phyloP scores from a whole-genome alignment of 2,888 invertebrate genomes.

The Tridacna gigas region DNA sequence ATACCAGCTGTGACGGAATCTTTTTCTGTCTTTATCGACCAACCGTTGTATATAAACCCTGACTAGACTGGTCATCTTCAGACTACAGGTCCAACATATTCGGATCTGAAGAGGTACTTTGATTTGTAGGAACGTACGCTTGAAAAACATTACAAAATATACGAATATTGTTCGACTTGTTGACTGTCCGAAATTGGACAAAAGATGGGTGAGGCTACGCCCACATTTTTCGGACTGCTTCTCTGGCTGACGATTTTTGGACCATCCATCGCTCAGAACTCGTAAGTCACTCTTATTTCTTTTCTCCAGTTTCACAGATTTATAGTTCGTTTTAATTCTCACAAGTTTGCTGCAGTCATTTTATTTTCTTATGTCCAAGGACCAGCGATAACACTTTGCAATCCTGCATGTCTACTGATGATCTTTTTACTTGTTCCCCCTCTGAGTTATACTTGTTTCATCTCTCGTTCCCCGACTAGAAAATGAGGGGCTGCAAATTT shows the following conservation, averaged over 20 bases:
- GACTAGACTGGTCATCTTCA: not conserved
- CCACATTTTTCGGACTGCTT: conserved; percentile 17
- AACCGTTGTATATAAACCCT: not conserved
- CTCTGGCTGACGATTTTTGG: conserved; percentile 16
- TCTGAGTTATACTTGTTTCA: no score
- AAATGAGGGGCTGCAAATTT: no score
- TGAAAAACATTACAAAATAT: not conserved
- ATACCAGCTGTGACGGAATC: not conserved
- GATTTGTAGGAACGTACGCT: no score
- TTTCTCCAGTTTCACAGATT: no score
- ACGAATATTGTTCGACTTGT: conserved; percentile 1
- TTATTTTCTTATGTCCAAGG: no score
- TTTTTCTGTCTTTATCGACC: not conserved
- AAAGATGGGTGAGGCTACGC: conserved; percentile 9
- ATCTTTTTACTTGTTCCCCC: no score
- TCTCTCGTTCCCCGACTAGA: no score
- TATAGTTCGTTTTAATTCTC: no score
- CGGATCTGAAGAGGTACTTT: not conserved
- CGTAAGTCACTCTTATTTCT: not conserved
- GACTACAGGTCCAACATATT: not conserved
- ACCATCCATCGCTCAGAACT: conserved; percentile 2
- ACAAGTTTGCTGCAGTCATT: no score
- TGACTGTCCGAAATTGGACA: conserved; percentile 9
- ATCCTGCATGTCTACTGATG: no score
- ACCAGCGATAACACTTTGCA: no score